phyloP scores from a whole-genome alignment of 2,888 invertebrate species.

The Lepidochrysops patricia region DNA sequence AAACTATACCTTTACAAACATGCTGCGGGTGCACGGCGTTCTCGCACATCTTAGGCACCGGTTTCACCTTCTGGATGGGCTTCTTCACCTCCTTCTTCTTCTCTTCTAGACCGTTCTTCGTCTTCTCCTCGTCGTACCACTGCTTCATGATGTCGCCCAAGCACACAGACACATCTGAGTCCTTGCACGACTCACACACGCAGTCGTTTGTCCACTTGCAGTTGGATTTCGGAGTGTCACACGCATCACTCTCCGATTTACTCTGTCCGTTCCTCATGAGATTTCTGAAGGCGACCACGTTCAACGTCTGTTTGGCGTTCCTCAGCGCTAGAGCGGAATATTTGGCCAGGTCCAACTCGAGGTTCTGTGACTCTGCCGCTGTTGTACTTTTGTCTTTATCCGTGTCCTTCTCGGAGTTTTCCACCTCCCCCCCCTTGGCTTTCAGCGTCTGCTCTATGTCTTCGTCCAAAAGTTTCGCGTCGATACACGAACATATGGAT shows the following conservation, averaged over 20 bases:
- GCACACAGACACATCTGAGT: constrained; percentile 35
- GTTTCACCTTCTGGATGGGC: constrained; percentile 38
- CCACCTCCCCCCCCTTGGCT: constrained; percentile 24
- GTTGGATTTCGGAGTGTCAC: constrained; percentile 53
- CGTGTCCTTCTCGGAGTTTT: constrained; percentile 24
- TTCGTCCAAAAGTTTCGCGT: constrained; percentile 51
- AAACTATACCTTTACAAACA: constrained; percentile 58
- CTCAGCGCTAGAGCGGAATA: constrained; percentile 57
- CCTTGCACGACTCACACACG: constrained; percentile 45
- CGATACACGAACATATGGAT: constrained; percentile 56
- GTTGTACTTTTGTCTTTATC: constrained; percentile 30
- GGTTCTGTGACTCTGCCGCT: constrained; percentile 40
- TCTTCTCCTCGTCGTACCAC: constrained; percentile 37
- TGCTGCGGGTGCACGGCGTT: constrained; percentile 58
- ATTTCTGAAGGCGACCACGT: constrained; percentile 55
- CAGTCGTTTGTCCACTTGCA: constrained; percentile 66
- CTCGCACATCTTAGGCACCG: constrained; percentile 50
- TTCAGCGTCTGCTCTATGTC: constrained; percentile 43
- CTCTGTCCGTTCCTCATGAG: constrained; percentile 49
- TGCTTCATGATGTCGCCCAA: constrained; percentile 46
- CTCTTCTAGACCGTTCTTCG: constrained; percentile 31
- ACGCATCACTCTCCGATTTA: constrained; percentile 53
- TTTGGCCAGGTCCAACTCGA: constrained; percentile 53
- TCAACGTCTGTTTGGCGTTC: constrained; percentile 56
- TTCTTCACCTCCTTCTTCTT: constrained; percentile 38